Percentiles rank a stretch among this genome's conserved stretches.
These are phyloP conservation scores for Pollenia labialis DNA, from an alignment of 2,888 invertebrate species.

Conservation along the genomic window DNA sequence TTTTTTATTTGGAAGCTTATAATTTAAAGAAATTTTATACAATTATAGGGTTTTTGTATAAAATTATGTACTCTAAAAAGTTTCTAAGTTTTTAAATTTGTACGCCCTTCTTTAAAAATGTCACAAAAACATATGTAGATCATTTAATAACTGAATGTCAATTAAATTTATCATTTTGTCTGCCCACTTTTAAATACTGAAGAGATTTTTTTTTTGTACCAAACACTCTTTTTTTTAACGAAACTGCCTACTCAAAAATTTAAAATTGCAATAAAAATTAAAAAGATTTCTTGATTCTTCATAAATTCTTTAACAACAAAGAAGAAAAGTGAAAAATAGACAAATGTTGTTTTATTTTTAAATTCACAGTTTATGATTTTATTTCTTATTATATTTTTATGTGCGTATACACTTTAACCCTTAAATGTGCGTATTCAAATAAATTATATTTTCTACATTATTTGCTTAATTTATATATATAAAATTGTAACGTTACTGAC, in stretches of 20 bases:
- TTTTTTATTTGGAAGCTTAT: no score
- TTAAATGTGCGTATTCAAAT: neutral
- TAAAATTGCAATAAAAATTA: conserved; percentile 37
- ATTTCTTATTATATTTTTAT: neutral
- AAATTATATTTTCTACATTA: no score
- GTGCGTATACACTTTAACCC: conserved; percentile 40
- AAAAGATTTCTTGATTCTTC: conserved; percentile 18
- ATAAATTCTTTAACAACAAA: conserved; percentile 17
- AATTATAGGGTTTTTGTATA: no score
- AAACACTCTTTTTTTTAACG: neutral
- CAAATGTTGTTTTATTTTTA: conserved; percentile 38
- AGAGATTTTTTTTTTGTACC: neutral
- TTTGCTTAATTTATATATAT: no score
- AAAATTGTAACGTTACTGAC: no score
- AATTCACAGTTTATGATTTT: conserved; percentile 9
- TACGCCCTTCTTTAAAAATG: no score
- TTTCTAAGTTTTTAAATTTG: no score
- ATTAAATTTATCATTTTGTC: conserved; percentile 17
- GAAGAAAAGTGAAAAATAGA: conserved; percentile 17
- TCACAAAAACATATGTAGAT: no score
- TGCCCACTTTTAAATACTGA: conserved; percentile 20
- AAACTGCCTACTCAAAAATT: conserved; percentile 41
- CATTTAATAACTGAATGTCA: neutral
- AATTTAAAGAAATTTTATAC: no score
- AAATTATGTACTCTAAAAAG: no score